Evolutionary conservation across 2,113 vertebrate species (phyloP).

Genomic region (Aldabrachelys gigantea): DNA sequence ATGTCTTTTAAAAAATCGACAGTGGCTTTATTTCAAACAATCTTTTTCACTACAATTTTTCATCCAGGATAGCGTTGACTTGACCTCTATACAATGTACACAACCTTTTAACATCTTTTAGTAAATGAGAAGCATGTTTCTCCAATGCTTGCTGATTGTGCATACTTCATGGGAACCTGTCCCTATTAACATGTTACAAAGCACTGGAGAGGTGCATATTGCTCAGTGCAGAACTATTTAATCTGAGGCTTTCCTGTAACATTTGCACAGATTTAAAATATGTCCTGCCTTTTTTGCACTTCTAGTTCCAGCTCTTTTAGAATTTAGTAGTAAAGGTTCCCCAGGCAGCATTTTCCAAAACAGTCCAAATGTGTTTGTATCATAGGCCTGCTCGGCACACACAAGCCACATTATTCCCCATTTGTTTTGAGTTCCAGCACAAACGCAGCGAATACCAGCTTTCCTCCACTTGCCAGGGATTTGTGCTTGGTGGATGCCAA

Average conservation of each 20-base stretch:
- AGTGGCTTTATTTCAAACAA: not conserved
- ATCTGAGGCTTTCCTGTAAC: conserved; percentile 65
- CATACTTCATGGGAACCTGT: conserved; percentile 41
- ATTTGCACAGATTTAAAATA: conserved; percentile 48
- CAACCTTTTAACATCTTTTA: not conserved
- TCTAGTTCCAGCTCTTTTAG: conserved; percentile 24
- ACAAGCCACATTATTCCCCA: conserved; percentile 65
- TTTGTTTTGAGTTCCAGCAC: conserved; percentile 73
- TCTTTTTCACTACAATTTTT: not conserved
- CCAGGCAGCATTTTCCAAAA: conserved; percentile 66
- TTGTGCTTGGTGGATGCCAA: conserved; percentile 66
- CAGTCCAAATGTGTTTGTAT: conserved; percentile 57
- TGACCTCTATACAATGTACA: not conserved
- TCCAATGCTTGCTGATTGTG: conserved; percentile 41
- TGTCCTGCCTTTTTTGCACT: not conserved
- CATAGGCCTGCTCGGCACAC: conserved; percentile 54
- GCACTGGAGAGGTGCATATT: conserved; percentile 52
- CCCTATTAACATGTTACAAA: conserved; percentile 44
- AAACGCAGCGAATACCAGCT: conserved; percentile 64
- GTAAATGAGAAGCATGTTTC: conserved; percentile 35
- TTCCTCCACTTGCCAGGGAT: conserved; percentile 50
- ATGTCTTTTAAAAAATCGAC: not conserved
- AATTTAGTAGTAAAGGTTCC: conserved; percentile 53
- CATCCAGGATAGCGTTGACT: not conserved
- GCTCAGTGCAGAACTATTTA: conserved; percentile 50